Evolutionary conservation across 1,140 invertebrate genomes (phyloP), one percentile per base, ranked within the genome.

Genomic region (Geopemphigus sp.): DNA sequence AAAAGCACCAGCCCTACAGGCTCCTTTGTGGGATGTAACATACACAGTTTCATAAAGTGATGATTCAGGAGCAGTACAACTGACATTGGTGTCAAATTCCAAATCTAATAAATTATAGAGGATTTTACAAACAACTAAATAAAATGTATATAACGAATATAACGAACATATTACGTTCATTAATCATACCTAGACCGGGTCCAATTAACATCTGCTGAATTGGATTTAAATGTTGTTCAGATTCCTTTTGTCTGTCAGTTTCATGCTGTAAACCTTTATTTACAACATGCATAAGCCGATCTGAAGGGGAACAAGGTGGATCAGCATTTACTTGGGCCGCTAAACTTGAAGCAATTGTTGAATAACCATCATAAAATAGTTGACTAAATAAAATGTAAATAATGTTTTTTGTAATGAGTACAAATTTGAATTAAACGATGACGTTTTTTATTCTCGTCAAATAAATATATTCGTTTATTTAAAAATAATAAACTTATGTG

Each of bases 1-100:
- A 85, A 99, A 99, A 39, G 95, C 95, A 19, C 96, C 97, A 1
- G 96, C 93, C 80, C 97, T 87, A 84, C 97, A 99, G 81, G 96
- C 92, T 81, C 94, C 96, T 87, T 99, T 99, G 85, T 99, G 98
- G 5, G 96, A 96, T 8, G 98, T 99, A 1, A 99, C 96, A 86
- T 99, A 99, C 4, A 96, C 97, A 0, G 98, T 99, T 87, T 99
- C 97, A 86, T 99, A 61, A 17, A 94, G 90, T 0, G 95, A 95
- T 32, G 95, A 95, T 85, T 97, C 96, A 0, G 97, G 95, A 0
- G 97, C 96, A 54, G 95, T 88, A 0, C 93, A 91, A 5, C 90
- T 90, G 0, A 94, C 91, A 86, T 99, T 97, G 59, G 96, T 96
- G 86, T 98, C 97, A 87, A 93, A 98, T 87, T 99, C 97, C 64